Conservation (phyloP, 2,113 vertebrate genomes). For the Dicaeum eximium region DNA sequence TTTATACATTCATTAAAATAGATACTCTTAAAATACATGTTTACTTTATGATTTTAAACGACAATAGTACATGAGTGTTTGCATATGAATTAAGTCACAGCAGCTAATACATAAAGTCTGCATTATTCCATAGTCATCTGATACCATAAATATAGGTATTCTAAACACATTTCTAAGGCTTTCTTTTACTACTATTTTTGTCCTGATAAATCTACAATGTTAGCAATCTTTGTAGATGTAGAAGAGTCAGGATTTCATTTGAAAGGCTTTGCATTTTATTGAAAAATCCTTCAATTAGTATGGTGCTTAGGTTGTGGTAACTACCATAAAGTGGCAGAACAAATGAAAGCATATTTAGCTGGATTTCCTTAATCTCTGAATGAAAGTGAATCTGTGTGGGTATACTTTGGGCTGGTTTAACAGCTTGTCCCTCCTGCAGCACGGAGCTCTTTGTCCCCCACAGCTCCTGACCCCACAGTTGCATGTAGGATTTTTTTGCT, state of each 20-base stretch:
- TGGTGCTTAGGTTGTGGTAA: background rate
- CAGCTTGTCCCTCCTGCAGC: background rate
- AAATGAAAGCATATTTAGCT: background rate
- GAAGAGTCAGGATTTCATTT: background rate
- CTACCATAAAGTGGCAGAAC: background rate
- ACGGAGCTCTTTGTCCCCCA: background rate
- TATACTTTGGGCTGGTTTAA: background rate
- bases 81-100: background rate
- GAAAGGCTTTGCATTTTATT: background rate
- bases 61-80: background rate
- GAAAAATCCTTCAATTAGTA: background rate
- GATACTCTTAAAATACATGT: background rate
- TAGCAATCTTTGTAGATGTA: background rate
- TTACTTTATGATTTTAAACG: background rate
- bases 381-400: background rate
- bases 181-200: background rate
- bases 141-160: background rate
- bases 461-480: background rate
- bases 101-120: background rate
- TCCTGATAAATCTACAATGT: background rate
- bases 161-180: background rate
- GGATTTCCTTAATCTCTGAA: background rate
- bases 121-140: background rate
- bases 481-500: background rate
- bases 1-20: background rate